Conservation (phyloP, 1,140 invertebrate genomes). For the Drosophila erecta region DNA sequence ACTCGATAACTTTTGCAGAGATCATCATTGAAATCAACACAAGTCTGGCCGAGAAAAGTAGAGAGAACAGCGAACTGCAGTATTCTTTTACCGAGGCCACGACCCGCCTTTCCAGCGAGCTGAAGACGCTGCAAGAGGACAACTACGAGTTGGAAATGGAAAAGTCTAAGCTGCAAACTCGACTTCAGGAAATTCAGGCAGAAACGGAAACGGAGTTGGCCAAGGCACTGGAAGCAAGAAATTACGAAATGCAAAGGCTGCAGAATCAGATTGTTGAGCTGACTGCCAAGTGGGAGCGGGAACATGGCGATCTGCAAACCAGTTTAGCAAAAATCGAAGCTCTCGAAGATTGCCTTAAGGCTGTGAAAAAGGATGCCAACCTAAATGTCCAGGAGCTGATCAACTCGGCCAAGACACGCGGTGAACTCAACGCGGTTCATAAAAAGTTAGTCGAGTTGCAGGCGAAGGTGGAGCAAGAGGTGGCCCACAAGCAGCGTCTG, state of each 20-base stretch:
- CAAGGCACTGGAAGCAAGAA: slow-evolving; percentile 78
- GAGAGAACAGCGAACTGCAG: slow-evolving; percentile 86
- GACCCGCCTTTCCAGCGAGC: slow-evolving; percentile 79
- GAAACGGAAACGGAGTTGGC: slow-evolving; percentile 77
- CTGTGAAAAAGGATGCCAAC: slow-evolving; percentile 84
- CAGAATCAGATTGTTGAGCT: slow-evolving; percentile 72
- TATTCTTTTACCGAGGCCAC: slow-evolving; percentile 85
- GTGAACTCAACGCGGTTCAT: slow-evolving; percentile 85
- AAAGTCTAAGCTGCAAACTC: slow-evolving; percentile 84
- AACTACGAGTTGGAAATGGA: slow-evolving; percentile 76
- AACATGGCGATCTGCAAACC: slow-evolving; percentile 70
- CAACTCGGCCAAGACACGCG: slow-evolving; percentile 85
- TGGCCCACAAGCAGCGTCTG: slow-evolving; percentile 61
- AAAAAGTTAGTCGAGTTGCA: slow-evolving; percentile 82
- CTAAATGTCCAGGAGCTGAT: slow-evolving; percentile 84
- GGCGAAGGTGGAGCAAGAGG: slow-evolving; percentile 84
- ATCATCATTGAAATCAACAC: slow-evolving; percentile 85
- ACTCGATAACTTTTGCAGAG: slow-evolving; percentile 37
- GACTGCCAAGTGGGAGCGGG: slow-evolving; percentile 61
- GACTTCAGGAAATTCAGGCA: slow-evolving; percentile 84
- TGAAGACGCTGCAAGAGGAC: slow-evolving; percentile 73
- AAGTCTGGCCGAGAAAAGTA: slow-evolving; percentile 85
- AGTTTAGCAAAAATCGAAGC: slow-evolving; percentile 79
- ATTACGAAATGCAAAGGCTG: slow-evolving; percentile 82
- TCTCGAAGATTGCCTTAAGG: slow-evolving; percentile 85